Evolutionary conservation across 2,888 invertebrate genomes (phyloP).

Genomic region (Aleiodes alternator): DNA sequence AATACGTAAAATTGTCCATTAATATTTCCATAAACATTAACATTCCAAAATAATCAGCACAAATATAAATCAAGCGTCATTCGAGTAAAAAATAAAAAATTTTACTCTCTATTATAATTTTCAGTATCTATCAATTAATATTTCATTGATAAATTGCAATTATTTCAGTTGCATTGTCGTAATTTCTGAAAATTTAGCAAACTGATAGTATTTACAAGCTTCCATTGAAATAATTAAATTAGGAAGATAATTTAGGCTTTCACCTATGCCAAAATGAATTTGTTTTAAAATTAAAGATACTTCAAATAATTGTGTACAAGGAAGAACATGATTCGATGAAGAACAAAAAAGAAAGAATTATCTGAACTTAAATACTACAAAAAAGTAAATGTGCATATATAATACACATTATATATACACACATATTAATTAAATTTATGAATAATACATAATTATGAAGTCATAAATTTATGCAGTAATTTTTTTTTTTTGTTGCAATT

Average conservation of each 20-base stretch:
- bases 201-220: conserved; percentile 5
- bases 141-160: background rate
- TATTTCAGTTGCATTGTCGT: background rate
- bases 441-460: too few species aligned
- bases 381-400: background rate
- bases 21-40: conserved; percentile 3
- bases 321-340: conserved; percentile 27
- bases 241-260: conserved; percentile 9
- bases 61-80: conserved; percentile 6
- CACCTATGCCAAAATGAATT: background rate
- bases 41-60: background rate
- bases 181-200: background rate
- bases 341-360: background rate
- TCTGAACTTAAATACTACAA: background rate
- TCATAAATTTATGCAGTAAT: too few species aligned
- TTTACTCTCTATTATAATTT: background rate
- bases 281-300: conserved; percentile 8
- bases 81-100: conserved; percentile 21
- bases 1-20: conserved; percentile 13
- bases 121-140: background rate
- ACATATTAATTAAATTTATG: background rate
- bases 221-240: conserved; percentile 1
- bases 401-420: conserved; percentile 13
- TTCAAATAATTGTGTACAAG: conserved; percentile 25
- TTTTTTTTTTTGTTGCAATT: too few species aligned